Evolutionary conservation across 2,888 invertebrate genomes (phyloP).

Genomic region (Rotaria socialis): DNA sequence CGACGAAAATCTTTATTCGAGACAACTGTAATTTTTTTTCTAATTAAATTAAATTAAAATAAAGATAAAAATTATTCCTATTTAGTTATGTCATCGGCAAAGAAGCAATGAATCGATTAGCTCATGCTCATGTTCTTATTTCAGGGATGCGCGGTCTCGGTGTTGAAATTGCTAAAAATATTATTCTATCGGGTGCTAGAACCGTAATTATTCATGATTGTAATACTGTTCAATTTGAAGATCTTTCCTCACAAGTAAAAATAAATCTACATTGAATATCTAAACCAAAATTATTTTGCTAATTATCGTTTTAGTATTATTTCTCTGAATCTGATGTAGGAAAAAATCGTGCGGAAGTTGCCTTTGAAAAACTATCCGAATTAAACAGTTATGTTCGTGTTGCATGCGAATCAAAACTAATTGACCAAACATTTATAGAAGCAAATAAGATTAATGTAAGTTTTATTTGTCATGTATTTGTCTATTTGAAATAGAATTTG

Average conservation of each 20-base stretch:
- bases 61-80: not conserved
- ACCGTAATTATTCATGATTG: constrained; percentile 91
- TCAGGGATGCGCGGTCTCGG: constrained; percentile 91
- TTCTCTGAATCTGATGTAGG: constrained; percentile 76
- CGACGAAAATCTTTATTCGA: constrained; percentile 35
- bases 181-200: constrained; percentile 93
- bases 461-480: not conserved
- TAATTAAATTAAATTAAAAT: not conserved
- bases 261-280: not conserved
- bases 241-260: constrained; percentile 74
- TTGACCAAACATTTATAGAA: not conserved
- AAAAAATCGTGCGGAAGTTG: constrained; percentile 78
- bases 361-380: constrained; percentile 75
- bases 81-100: constrained; percentile 85
- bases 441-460: constrained; percentile 25
- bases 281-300: not conserved
- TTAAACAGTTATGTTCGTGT: constrained; percentile 87
- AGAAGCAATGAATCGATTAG: constrained; percentile 98
- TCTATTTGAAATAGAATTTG: not conserved
- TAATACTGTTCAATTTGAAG: constrained; percentile 68
- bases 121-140: constrained; percentile 84
- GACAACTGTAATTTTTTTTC: constrained; percentile 26
- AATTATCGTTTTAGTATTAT: constrained; percentile 68
- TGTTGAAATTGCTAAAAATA: constrained; percentile 94
- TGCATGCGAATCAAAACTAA: not conserved